Percentiles rank a stretch among this genome's conserved stretches.
These are phyloP conservation scores for Montipora efflorescens DNA, from an alignment of 64 coral and sea anemone genomes.

Conservation along the genomic window DNA sequence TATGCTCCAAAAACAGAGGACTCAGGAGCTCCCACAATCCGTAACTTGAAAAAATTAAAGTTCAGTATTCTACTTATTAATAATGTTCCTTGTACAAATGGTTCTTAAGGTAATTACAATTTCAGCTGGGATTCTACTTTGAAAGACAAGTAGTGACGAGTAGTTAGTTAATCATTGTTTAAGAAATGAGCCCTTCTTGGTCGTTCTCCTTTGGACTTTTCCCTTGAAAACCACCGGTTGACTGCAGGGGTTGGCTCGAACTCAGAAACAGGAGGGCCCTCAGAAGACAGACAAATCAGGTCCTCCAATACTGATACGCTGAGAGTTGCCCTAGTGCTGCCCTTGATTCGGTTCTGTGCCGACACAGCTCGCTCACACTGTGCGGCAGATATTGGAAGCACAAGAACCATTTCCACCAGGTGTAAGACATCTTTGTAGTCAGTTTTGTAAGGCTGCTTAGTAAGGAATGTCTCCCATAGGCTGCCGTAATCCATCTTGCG, in stretches of 20 bases:
- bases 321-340: no score
- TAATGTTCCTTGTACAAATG: no score
- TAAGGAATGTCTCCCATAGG: constrained; percentile 47
- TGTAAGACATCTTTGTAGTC: constrained; percentile 41
- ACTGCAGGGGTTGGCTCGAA: constrained; percentile 26
- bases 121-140: no score
- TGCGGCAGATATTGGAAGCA: constrained; percentile 1
- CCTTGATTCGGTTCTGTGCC: no score
- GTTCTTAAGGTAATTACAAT: no score
- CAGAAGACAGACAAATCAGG: neutral
- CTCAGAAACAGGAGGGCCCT: neutral
- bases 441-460: constrained; percentile 42
- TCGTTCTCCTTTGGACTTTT: neutral
- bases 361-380: no score
- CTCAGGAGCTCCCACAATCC: no score
- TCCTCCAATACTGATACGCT: neutral
- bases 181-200: constrained; percentile 22
- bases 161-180: neutral
- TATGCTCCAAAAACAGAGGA: no score
- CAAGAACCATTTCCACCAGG: constrained; percentile 50
- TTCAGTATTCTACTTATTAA: no score
- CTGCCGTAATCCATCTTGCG: constrained; percentile 32
- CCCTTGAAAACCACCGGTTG: constrained; percentile 18
- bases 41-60: no score
- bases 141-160: no score